These are phyloP conservation scores for Myotis findleyi DNA, from an alignment of 2,797 vertebrate species.

Conservation along the genomic window DNA sequence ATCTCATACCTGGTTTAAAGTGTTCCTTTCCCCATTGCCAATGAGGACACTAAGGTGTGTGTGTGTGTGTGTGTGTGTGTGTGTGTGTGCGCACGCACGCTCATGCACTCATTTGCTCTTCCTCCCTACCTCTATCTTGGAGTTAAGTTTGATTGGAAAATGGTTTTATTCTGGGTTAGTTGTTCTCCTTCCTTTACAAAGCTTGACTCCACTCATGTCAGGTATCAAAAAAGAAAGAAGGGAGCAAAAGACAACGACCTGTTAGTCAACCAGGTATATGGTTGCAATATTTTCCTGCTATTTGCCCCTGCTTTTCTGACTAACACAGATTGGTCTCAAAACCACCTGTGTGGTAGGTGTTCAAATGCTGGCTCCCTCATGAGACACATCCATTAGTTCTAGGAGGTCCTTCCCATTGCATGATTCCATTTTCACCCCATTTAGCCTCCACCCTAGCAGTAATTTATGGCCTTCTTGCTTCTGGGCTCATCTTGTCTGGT, in stretches of 20 bases:
- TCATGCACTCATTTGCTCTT: background rate
- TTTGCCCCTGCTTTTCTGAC: background rate
- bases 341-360: background rate
- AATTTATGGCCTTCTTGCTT: background rate
- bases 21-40: background rate
- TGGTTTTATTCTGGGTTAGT: background rate
- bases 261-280: background rate
- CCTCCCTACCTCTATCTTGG: background rate
- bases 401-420: background rate
- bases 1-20: background rate
- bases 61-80: background rate
- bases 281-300: background rate
- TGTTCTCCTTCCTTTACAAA: slow-evolving; percentile 13
- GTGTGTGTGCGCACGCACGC: too few species aligned
- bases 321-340: background rate
- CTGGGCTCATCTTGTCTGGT: background rate
- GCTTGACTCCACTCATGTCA: background rate
- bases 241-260: background rate
- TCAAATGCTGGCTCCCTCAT: background rate
- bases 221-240: background rate
- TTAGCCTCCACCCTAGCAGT: background rate
- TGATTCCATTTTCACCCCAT: background rate
- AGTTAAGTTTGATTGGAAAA: background rate
- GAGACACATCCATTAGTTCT: background rate
- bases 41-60: background rate